Conservation (phyloP, 1,140 invertebrate species). For the Mya arenaria region DNA sequence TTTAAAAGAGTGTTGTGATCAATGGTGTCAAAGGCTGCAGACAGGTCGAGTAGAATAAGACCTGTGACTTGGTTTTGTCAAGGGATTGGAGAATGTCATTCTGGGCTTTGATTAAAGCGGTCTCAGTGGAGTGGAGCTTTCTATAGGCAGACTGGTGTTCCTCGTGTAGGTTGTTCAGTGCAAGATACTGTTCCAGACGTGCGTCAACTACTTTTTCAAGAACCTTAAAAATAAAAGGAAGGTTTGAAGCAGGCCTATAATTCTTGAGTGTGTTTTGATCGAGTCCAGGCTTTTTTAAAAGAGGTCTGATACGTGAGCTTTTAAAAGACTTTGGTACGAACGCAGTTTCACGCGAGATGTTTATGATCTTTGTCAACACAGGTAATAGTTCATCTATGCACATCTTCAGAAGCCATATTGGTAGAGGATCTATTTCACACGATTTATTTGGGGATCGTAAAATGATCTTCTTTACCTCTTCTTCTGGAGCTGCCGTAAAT, state of each 20-base stretch:
- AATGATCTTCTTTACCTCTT: slow-evolving; percentile 26
- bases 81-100: slow-evolving; percentile 27
- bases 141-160: slow-evolving; percentile 37
- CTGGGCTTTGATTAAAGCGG: slow-evolving; percentile 30
- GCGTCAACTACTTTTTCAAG: not conserved
- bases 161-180: slow-evolving; percentile 21
- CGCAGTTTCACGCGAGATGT: slow-evolving; percentile 6
- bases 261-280: slow-evolving; percentile 25
- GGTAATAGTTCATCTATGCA: slow-evolving; percentile 37
- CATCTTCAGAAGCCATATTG: slow-evolving; percentile 20
- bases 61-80: not conserved
- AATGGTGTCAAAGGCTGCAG: slow-evolving; percentile 41
- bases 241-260: slow-evolving; percentile 17
- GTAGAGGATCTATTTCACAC: slow-evolving; percentile 34
- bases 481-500: slow-evolving; percentile 8
- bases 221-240: slow-evolving; percentile 34
- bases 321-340: slow-evolving; percentile 23
- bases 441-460: slow-evolving; percentile 33
- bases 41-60: slow-evolving; percentile 13
- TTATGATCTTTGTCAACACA: slow-evolving; percentile 3
- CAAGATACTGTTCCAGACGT: slow-evolving; percentile 4
- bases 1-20: slow-evolving; percentile 21
- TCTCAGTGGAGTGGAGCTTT: too few species aligned
- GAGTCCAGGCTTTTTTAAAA: slow-evolving; percentile 15
- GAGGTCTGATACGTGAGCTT: slow-evolving; percentile 13